Evolutionary conservation across 2,888 invertebrate species (phyloP).

Genomic region (Dynastes hyllus): DNA sequence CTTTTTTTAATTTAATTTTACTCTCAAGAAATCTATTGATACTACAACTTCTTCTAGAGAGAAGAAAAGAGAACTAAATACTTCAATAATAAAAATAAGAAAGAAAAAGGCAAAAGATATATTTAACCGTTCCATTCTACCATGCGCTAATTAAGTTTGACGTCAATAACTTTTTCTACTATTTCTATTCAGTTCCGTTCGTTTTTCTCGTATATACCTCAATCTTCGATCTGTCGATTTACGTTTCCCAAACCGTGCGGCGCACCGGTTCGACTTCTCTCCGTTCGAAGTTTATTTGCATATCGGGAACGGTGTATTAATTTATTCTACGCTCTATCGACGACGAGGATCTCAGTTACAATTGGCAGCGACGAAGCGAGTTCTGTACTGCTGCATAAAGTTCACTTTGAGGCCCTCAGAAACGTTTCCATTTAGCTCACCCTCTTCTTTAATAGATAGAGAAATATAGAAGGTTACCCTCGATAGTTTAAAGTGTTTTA

Average conservation of each 20-base stretch:
- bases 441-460: slow-evolving; percentile 9
- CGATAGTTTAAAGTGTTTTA: background rate
- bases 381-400: background rate
- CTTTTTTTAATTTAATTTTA: no score
- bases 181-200: background rate
- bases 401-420: background rate
- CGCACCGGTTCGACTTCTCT: background rate
- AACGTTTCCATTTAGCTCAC: background rate
- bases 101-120: slow-evolving; percentile 4
- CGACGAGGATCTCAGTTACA: slow-evolving; percentile 24
- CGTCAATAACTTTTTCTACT: background rate
- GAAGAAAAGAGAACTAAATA: background rate
- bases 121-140: background rate
- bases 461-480: background rate
- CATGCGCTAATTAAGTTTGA: background rate
- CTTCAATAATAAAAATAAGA: background rate
- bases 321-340: slow-evolving; percentile 36
- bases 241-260: background rate
- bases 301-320: slow-evolving; percentile 40
- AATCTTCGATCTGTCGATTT: slow-evolving; percentile 1
- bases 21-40: no score
- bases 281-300: slow-evolving; percentile 31
- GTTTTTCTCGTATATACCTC: background rate
- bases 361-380: background rate
- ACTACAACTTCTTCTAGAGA: no score